Conservation (phyloP, 2,888 invertebrate species). For the Nemurella pictetii region DNA sequence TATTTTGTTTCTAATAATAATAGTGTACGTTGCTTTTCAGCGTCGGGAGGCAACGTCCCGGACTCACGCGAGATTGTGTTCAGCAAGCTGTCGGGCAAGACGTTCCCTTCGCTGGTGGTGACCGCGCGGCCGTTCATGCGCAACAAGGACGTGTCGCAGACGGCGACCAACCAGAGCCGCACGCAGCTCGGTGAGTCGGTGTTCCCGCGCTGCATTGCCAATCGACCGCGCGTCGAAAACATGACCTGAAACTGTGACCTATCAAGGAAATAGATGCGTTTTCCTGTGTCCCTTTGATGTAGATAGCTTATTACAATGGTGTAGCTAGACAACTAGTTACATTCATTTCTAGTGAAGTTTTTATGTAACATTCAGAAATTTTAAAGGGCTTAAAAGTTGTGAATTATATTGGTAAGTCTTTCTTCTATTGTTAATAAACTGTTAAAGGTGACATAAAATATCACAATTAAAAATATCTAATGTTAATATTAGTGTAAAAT, state of each 20-base stretch:
- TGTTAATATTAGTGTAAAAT: no score
- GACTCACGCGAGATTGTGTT: slow-evolving; percentile 75
- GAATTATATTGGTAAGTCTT: no score
- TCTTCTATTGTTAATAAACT: no score
- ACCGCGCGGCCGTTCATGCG: slow-evolving; percentile 78
- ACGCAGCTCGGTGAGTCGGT: slow-evolving; percentile 52
- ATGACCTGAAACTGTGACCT: background rate
- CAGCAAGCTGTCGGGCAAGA: slow-evolving; percentile 75
- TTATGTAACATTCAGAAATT: no score
- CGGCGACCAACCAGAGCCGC: slow-evolving; percentile 51
- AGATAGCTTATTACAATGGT: no score
- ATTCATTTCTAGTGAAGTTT: no score
- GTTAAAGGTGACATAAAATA: no score
- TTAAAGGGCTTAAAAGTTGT: no score
- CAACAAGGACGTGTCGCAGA: slow-evolving; percentile 61
- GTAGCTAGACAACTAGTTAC: no score
- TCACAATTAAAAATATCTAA: no score
- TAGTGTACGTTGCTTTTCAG: background rate
- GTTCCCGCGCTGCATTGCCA: background rate
- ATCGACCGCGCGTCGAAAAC: background rate
- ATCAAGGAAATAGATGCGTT: background rate
- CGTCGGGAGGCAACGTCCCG: slow-evolving; percentile 51
- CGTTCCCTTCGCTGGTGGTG: slow-evolving; percentile 84
- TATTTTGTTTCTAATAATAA: no score
- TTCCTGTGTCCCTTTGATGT: no score